Base-by-base conservation (phyloP, 2,113 vertebrate genomes). In the Platycercus adscitus region DNA sequence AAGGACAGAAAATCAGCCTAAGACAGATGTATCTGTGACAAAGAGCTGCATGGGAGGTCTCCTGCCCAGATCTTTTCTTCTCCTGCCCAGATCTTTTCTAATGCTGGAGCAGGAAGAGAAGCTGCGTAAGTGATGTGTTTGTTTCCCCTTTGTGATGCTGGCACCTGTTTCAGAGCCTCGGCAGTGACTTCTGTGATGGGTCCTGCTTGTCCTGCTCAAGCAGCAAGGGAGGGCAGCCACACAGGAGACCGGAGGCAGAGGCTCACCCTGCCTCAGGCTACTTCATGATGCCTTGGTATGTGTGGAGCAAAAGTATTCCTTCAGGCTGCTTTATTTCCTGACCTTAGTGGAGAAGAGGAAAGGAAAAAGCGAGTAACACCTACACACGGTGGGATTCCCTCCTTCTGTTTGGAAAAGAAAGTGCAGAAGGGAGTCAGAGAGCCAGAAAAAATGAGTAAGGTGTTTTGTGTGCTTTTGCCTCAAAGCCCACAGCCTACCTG, bases 221-320 rank as follows among this genome's bases (percentile, higher is more conserved):
- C 61, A 7, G 8, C 0, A 1, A n/a, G 49, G 46, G 19, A 73
- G 6, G 14, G 10, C 17, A 46, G 1, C 1, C 0, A 0, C 2
- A 41, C 13, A 35, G 73, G 50, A 66, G 24, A 81, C 0, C 0
- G 55, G 55, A 58, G 56, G n/a, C 0, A 0, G n/a, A 49, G 17
- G n/a, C 25, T 84, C 17, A 41, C 25, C 29, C 46, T 89, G 78
- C 80, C 63, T 31, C 46, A 9, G 78, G 41, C n/a, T 4, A 2
- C n/a, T 13, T 35, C 1, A 1, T 4, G 17, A 2, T 29, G 43
- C 21, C 26, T 20, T 13, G 0, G 0, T 13, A 6, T 0, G 6
- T 13, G 41, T 29, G 75, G 33, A 41, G 10, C 21, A 31, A 49
- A n/a, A 49, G 14, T 28, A 1, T 24, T 47, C 9, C 75, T 29